Conservation (phyloP, 2,888 invertebrate genomes). For the Dicroscelio sp. region DNA sequence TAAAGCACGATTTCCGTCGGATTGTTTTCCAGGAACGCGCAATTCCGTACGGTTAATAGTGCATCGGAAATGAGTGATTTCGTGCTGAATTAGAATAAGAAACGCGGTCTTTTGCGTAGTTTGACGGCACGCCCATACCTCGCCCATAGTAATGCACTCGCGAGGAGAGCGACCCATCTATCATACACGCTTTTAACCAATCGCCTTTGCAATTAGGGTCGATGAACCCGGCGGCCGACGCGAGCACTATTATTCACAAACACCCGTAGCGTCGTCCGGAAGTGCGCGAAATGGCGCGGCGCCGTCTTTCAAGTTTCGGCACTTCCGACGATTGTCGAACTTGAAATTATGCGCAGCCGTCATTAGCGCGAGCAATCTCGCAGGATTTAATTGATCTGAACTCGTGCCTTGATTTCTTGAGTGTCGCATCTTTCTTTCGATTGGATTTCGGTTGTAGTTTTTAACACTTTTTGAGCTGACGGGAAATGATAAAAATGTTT, state of each 20-base stretch:
- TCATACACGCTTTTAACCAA: constrained; percentile 88
- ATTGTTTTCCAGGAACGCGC: constrained; percentile 49
- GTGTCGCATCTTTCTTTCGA: neutral
- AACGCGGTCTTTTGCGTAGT: constrained; percentile 63
- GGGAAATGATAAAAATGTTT: neutral
- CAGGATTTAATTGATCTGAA: constrained; percentile 19
- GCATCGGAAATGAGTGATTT: constrained; percentile 66
- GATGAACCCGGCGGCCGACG: constrained; percentile 83
- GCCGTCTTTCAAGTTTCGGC: constrained; percentile 74
- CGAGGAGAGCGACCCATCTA: constrained; percentile 84
- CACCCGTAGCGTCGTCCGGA: constrained; percentile 52
- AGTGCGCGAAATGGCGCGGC: constrained; percentile 57
- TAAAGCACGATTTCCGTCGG: too few species aligned
- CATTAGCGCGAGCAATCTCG: constrained; percentile 18
- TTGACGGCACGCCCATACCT: constrained; percentile 84
- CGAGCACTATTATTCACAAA: constrained; percentile 72
- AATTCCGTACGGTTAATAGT: constrained; percentile 34
- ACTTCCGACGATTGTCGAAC: constrained; percentile 46
- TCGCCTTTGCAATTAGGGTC: constrained; percentile 87
- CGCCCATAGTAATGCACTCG: constrained; percentile 82
- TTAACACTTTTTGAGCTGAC: too few species aligned
- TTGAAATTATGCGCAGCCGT: constrained; percentile 13
- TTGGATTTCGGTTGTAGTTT: too few species aligned
- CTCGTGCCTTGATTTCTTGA: neutral
- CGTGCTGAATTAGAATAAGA: constrained; percentile 75